Percentiles rank a stretch among this genome's conserved stretches.
phyloP scores from a whole-genome alignment of 2,113 vertebrate genomes.

The Fulmarus glacialis region DNA sequence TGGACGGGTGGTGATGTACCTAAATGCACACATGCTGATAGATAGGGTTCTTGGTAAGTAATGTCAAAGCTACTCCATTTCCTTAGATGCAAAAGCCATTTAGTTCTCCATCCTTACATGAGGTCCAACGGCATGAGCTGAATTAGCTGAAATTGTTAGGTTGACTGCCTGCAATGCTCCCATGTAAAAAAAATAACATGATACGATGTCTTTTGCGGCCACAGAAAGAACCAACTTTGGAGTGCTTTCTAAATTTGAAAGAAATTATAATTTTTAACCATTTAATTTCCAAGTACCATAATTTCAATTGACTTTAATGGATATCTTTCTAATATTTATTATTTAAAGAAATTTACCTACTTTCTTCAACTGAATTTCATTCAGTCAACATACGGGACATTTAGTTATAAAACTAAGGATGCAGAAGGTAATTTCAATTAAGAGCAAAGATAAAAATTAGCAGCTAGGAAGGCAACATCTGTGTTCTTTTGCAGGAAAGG shows the following conservation, averaged over 20 bases:
- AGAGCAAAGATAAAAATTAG: slow-evolving; percentile 43
- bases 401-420: background rate
- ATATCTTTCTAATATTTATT: background rate
- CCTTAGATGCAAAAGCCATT: background rate
- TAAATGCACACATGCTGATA: background rate
- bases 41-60: background rate
- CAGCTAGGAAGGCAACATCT: slow-evolving; percentile 8
- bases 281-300: background rate
- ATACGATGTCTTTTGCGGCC: background rate
- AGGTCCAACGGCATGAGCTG: background rate
- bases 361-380: background rate
- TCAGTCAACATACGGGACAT: background rate
- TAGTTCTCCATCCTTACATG: background rate
- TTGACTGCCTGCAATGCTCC: background rate
- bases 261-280: background rate
- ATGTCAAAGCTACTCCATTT: background rate
- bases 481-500: background rate
- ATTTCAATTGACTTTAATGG: background rate
- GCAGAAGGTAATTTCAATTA: slow-evolving; percentile 48
- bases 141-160: background rate
- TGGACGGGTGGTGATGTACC: background rate
- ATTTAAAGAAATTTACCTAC: background rate
- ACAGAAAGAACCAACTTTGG: background rate
- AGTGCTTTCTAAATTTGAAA: background rate
- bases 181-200: background rate